Base-by-base conservation (phyloP, 1,140 invertebrate species). In the Papilio xuthus region DNA sequence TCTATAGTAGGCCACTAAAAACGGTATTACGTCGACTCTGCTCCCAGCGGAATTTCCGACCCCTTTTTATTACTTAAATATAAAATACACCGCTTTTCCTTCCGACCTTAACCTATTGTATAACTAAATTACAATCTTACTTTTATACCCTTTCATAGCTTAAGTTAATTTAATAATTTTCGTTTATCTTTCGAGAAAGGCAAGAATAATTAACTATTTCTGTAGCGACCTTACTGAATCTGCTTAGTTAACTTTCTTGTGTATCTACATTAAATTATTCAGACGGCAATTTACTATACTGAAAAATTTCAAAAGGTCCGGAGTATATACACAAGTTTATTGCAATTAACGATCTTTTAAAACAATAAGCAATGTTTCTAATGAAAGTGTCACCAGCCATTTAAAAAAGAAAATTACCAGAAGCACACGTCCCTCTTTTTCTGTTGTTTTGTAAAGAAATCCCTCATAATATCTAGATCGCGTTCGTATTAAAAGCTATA, bases 11-110 rank as follows among this genome's bases (percentile, higher is more conserved):
- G 32, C n/a, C 32, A 37, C 32, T 37, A 37, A 37, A 37, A 28
- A 12, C 60, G 60, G 26, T 28, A 28, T 28, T 63, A 26, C 60
- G 56, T 26, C 23, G 56, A 6, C 60, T 8, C n/a, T 26, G 23
- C 23, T 63, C 60, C 60, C 60, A 7, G 60, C 60, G 60, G 60
- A 63, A 63, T 63, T 63, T 63, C 60, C 60, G 60, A 63, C 60
- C 60, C 60, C 60, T 63, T 63, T 63, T 63, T 63, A 63, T 63
- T 28, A 63, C 60, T 63, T 63, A 13, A 63, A 63, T 63, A 63
- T 63, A 63, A 63, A 63, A 63, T 63, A 63, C 60, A 63, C 60
- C 26, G 60, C 60, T 26, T 28, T 63, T 63, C 60, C 60, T 63
- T 63, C 60, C 60, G 60, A 63, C 60, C 60, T 63, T 26, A 28